Evolutionary conservation across 2,888 invertebrate genomes (phyloP), one percentile per base, ranked within the genome.

Genomic region (Rugalucina vietnamica): DNA sequence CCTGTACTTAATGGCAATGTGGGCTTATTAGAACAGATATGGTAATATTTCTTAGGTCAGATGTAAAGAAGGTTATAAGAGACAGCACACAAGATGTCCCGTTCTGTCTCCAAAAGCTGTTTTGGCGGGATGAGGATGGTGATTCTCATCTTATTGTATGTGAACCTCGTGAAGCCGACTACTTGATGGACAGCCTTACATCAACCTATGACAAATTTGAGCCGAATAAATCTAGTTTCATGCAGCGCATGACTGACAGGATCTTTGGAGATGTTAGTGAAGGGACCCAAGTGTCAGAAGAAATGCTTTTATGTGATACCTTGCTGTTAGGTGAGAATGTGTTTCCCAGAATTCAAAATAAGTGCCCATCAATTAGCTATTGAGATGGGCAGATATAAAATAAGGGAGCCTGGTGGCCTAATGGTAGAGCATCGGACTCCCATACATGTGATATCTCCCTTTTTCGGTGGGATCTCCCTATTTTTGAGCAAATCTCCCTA

Each of bases 281-380:
- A 85, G 98, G 98, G 0, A 95, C 98, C 32, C 98, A 98, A 94
- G 97, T 97, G 8, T 98, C 97, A 72, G 98, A 98, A 94, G 97
- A 97, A 95, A 97, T 98, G 96, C 95, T 98, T 4, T 95, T 97
- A 0, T 97, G 97, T 92, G 98, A 97, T 24, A 97, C 97, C 73
- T 96, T 97, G 87, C 96, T 98, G 69, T 97, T 98, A 27, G n/a
- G n/a, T n/a, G n/a, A n/a, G n/a, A n/a, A n/a, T n/a, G n/a, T n/a
- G n/a, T n/a, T n/a, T n/a, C n/a, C n/a, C n/a, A n/a, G n/a, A n/a
- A n/a, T n/a, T n/a, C n/a, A n/a, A n/a, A n/a, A n/a, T n/a, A n/a
- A n/a, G n/a, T n/a, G n/a, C n/a, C n/a, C n/a, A n/a, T n/a, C n/a
- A n/a, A n/a, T n/a, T n/a, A n/a, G n/a, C n/a, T n/a, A n/a, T n/a